These are phyloP conservation scores for Ibycter americanus DNA, from an alignment of 2,797 vertebrate genomes.

Conservation along the genomic window DNA sequence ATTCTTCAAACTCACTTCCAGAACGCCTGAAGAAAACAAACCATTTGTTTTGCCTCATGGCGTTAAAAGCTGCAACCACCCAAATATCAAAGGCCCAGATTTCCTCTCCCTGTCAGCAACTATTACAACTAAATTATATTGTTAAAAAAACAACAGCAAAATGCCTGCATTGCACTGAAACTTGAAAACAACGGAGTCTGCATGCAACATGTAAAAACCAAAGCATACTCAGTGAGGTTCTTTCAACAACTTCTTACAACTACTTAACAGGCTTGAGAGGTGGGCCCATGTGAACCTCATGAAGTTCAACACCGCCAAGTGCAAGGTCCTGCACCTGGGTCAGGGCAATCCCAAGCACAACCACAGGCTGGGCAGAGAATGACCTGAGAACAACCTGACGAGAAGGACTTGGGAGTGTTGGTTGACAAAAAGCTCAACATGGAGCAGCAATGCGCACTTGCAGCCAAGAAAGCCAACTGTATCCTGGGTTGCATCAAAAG, in stretches of 20 bases:
- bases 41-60: background rate
- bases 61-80: background rate
- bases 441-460: no score
- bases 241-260: background rate
- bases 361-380: no score
- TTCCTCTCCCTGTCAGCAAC: background rate
- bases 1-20: background rate
- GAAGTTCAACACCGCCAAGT: no score
- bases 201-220: background rate
- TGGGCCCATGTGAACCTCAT: no score
- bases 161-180: background rate
- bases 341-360: no score
- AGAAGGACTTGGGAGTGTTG: no score
- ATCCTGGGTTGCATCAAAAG: no score
- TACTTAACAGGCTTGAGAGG: no score
- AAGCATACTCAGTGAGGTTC: background rate
- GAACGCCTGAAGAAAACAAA: background rate
- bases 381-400: no score
- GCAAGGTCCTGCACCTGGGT: no score
- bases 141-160: background rate
- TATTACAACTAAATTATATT: background rate
- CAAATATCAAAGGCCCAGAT: background rate
- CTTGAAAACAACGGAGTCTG: background rate
- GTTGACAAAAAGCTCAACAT: no score
- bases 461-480: no score